Conservation (phyloP, 64 coral and sea anemone genomes). For the Trachythela sp. region DNA sequence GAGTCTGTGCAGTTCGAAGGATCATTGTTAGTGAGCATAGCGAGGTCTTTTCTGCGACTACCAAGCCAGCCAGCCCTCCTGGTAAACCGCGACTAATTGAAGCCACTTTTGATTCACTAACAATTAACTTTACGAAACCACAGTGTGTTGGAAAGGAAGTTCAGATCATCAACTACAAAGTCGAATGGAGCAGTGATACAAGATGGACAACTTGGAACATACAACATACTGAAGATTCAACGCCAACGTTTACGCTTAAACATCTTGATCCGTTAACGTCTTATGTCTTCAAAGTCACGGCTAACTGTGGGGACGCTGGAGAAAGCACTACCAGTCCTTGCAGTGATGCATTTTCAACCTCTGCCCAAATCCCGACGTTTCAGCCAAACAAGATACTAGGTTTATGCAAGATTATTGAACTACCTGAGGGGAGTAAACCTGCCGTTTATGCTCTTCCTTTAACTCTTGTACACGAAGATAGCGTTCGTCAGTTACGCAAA, state of each 20-base stretch:
- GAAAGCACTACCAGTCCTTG: background rate
- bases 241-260: no score
- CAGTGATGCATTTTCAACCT: background rate
- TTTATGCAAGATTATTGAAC: background rate
- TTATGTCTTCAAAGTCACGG: no score
- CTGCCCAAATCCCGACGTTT: background rate
- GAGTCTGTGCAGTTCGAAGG: background rate
- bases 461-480: slow-evolving; percentile 25
- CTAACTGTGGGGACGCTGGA: slow-evolving; percentile 3
- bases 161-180: no score
- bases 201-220: no score
- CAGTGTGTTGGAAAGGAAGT: no score
- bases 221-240: no score
- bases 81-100: background rate
- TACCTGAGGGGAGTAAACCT: slow-evolving; percentile 3
- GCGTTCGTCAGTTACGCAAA: background rate
- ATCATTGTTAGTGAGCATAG: slow-evolving; percentile 5
- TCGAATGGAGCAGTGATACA: no score
- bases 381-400: slow-evolving; percentile 16
- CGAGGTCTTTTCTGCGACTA: background rate
- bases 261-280: no score
- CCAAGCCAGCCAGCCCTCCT: slow-evolving; percentile 30
- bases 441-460: slow-evolving; percentile 26
- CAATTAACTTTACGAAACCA: no score
- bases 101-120: no score